Conservation (phyloP, 2,888 invertebrate species). For the Eilema sororculum region DNA sequence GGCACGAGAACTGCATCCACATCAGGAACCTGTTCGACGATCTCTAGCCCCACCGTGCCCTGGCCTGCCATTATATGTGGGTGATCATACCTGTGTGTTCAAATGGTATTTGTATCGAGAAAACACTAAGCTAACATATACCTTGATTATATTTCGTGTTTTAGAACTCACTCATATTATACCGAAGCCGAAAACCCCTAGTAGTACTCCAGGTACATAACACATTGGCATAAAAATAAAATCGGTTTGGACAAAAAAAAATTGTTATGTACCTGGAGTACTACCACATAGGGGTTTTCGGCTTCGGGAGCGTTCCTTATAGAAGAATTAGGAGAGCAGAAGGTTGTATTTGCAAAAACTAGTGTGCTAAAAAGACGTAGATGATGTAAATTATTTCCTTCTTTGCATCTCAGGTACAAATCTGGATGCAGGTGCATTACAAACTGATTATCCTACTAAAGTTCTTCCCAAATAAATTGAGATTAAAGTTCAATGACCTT, state of each 20-base stretch:
- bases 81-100: constrained; percentile 94
- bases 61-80: constrained; percentile 98
- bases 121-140: neutral
- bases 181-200: neutral
- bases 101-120: neutral
- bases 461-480: too few species aligned
- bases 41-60: constrained; percentile 97
- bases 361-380: neutral
- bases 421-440: too few species aligned
- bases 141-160: neutral
- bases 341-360: neutral
- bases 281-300: too few species aligned
- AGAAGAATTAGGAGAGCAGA: neutral
- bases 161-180: neutral
- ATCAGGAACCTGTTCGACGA: constrained; percentile 95
- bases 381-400: too few species aligned
- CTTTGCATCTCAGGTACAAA: too few species aligned
- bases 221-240: too few species aligned
- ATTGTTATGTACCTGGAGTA: too few species aligned
- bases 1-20: constrained; percentile 97
- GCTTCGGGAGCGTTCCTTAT: too few species aligned
- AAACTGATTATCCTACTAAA: too few species aligned
- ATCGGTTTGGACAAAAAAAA: too few species aligned
- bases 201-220: too few species aligned
- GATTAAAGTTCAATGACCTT: neutral